A percentile compares a stretch with the other conserved stretches of the same genome.
These are phyloP conservation scores for Desmodus rotundus DNA, from an alignment of 2,113 vertebrate species.

Conservation along the genomic window DNA sequence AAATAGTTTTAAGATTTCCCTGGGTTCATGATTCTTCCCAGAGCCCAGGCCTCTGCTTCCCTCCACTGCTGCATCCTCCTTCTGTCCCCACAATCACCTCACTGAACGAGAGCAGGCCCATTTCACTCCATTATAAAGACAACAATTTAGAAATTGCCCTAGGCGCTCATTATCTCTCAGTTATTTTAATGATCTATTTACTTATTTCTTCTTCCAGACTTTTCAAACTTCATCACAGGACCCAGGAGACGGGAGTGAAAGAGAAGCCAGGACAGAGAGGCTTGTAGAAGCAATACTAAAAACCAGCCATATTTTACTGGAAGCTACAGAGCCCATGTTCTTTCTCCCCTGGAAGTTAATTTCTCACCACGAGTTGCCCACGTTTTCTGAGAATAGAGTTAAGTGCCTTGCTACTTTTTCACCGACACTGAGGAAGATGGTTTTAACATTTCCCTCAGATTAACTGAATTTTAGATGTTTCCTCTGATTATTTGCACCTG, in stretches of 20 bases:
- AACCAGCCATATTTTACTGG: neutral
- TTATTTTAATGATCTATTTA: neutral
- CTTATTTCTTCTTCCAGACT: neutral
- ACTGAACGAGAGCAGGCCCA: neutral
- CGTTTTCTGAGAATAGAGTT: neutral
- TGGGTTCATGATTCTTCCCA: neutral
- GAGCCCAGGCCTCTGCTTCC: neutral
- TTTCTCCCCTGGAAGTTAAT: neutral
- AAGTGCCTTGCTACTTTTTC: neutral
- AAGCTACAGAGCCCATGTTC: neutral
- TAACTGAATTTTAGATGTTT: neutral
- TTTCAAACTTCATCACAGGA: neutral
- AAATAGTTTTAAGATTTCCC: neutral
- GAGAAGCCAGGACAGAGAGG: neutral
- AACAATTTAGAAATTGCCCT: neutral
- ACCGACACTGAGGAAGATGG: neutral
- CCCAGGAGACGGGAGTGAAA: neutral
- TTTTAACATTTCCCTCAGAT: neutral
- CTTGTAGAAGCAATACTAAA: neutral
- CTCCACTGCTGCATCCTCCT: accelerated
- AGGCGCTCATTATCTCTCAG: neutral
- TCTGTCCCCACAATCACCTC: neutral
- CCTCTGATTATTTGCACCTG: neutral
- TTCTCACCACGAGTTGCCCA: neutral
- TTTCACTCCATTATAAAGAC: neutral